Conservation (phyloP, 2,797 vertebrate genomes). For the Enteromius anoplus region DNA sequence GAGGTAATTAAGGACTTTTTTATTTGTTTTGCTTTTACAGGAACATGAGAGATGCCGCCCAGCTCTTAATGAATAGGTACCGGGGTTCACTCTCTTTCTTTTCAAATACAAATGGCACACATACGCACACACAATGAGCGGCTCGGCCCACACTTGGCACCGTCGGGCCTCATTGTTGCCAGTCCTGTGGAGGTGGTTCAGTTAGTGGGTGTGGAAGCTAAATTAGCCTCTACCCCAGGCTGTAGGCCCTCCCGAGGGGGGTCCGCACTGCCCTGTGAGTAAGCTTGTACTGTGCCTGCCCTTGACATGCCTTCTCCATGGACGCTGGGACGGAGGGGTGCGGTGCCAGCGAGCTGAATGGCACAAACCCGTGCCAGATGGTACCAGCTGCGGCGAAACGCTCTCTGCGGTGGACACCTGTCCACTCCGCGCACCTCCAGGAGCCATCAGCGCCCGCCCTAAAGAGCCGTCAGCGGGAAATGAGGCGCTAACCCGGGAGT, state of each 20-base stretch:
- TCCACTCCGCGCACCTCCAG: slow-evolving; percentile 63
- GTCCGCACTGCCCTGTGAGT: slow-evolving; percentile 67
- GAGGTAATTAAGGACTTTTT: slow-evolving; percentile 57
- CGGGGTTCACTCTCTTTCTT: slow-evolving; percentile 24
- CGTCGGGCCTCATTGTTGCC: slow-evolving; percentile 62
- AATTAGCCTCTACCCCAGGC: slow-evolving; percentile 67
- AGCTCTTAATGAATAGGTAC: slow-evolving; percentile 61
- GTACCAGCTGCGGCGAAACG: slow-evolving; percentile 64
- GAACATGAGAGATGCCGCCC: slow-evolving; percentile 54
- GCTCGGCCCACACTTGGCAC: slow-evolving; percentile 62
- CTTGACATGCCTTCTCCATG: slow-evolving; percentile 68
- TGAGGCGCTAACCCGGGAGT: slow-evolving; percentile 67
- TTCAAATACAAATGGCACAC: slow-evolving; percentile 43
- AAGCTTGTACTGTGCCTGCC: slow-evolving; percentile 69
- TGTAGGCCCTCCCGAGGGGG: slow-evolving; percentile 62
- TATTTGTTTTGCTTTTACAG: slow-evolving; percentile 55
- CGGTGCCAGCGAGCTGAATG: slow-evolving; percentile 61
- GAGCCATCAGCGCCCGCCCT: slow-evolving; percentile 64
- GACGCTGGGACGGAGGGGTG: slow-evolving; percentile 58
- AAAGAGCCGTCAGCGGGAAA: slow-evolving; percentile 67
- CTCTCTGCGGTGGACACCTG: slow-evolving; percentile 65
- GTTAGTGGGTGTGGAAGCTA: slow-evolving; percentile 64
- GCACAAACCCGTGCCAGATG: slow-evolving; percentile 61
- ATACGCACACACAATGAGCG: slow-evolving; percentile 45
- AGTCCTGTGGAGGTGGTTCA: slow-evolving; percentile 63